Conservation (phyloP, 2,888 invertebrate genomes). For the Tenthredo distinguenda region DNA sequence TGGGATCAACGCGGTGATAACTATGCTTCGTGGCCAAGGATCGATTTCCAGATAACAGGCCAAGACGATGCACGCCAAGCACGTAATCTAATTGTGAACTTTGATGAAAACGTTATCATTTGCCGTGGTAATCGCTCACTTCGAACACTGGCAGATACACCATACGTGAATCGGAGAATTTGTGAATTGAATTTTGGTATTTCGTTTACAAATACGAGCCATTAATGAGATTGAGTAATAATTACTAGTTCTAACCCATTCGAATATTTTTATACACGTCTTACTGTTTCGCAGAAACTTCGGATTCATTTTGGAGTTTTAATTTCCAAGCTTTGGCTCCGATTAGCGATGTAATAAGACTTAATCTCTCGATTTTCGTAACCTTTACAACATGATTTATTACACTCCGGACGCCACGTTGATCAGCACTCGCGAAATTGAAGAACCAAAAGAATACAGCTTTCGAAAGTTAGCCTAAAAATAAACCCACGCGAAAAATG, state of each 20-base stretch:
- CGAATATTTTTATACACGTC: background rate
- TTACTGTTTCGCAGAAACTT: conserved; percentile 8
- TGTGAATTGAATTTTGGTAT: background rate
- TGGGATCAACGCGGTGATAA: background rate
- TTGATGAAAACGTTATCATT: background rate
- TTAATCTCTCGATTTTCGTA: background rate
- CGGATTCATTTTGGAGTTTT: background rate
- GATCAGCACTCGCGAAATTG: background rate
- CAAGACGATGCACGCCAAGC: background rate
- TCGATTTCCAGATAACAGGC: conserved; percentile 22
- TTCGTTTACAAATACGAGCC: background rate
- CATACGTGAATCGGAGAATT: background rate
- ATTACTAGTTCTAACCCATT: conserved; percentile 4
- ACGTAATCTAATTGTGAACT: conserved; percentile 12
- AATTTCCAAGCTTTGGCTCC: background rate
- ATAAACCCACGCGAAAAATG: background rate
- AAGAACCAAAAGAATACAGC: background rate
- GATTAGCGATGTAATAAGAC: background rate
- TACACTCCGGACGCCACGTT: background rate
- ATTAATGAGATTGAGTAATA: background rate
- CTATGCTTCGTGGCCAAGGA: conserved; percentile 19
- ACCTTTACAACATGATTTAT: background rate
- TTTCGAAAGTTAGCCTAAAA: conserved; percentile 16
- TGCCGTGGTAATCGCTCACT: background rate
- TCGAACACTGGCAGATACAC: background rate